phyloP scores from a whole-genome alignment of 2,113 vertebrate species.

The Rhabdornis inornatus region DNA sequence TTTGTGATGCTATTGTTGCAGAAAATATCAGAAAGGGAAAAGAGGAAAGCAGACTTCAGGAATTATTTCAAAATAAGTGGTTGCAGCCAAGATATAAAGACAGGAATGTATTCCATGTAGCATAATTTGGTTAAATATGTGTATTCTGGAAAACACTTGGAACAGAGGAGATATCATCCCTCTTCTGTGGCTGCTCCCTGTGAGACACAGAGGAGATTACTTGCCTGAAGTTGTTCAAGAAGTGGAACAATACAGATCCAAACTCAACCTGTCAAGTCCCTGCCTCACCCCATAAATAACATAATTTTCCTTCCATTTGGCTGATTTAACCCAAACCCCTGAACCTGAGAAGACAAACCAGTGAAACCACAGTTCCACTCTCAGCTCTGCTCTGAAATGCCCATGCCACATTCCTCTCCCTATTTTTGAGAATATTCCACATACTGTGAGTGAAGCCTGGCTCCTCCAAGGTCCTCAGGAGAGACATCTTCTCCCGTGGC shows the following conservation, averaged over 20 bases:
- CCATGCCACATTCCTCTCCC: neutral
- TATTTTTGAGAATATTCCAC: neutral
- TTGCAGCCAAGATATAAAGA: neutral
- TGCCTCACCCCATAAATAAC: neutral
- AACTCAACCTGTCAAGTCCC: neutral
- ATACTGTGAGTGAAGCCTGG: conserved; percentile 79
- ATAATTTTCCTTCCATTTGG: neutral
- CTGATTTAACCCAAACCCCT: neutral
- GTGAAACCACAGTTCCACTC: neutral
- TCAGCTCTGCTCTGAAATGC: neutral
- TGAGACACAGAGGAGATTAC: neutral
- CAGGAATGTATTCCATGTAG: neutral
- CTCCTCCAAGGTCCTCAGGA: conserved; percentile 84
- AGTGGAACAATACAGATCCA: neutral
- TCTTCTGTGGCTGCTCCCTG: neutral
- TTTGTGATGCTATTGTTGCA: neutral
- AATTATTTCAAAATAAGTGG: neutral
- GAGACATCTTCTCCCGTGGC: conserved; percentile 84
- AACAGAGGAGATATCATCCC: neutral
- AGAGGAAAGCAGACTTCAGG: neutral
- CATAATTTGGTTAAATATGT: neutral
- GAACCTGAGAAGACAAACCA: neutral
- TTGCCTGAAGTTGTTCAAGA: neutral
- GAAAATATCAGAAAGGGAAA: neutral
- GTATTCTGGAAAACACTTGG: neutral